Evolutionary conservation across 2,888 invertebrate species (phyloP), one percentile per base, ranked within the genome.

Genomic region (Cheilosia urbana): DNA sequence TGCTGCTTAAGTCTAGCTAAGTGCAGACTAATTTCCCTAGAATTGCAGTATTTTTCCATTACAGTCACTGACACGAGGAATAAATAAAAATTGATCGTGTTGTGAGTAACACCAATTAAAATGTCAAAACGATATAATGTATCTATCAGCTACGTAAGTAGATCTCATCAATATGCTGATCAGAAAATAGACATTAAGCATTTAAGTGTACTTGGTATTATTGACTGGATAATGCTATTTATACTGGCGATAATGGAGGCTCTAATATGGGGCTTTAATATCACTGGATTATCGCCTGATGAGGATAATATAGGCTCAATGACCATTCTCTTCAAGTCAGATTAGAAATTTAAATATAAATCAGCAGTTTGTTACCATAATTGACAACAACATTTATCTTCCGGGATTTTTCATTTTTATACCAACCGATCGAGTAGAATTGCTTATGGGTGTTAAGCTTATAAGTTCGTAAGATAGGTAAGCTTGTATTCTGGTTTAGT

Each of bases 41-140:
- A 63, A 63, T 30, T 19, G 19, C 2, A 15, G 47, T 63, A 63
- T 13, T 63, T 63, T 47, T 63, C 63, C 63, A 7, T 21, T 15
- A 15, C 34, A 45, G 4, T 17, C 3, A n/a, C n/a, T 11, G 3
- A 27, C n/a, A 11, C 13, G 13, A 47, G 47, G 62, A 47, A 47
- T 47, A 27, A 19, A 63, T 47, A 47, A 30, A 11, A 34, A 19
- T 5, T 1, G 24, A 24, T 60, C 42, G 24, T 60, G 60, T 42
- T 15, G 15, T 15, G 4, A 62, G 9, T 30, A 47, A 5, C 0
- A 19, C 13, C 34, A 55, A 11, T 63, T 17, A 37, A 13, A 37
- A 6, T 47, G 47, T 45, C 45, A 15, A 45, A 9, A 37, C 37
- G 13, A 37, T 37, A 13, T 37, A 13, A 13, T 37, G 37, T 37